Base-by-base conservation (phyloP, 2,888 invertebrate genomes). In the Microctonus hyperodae region DNA sequence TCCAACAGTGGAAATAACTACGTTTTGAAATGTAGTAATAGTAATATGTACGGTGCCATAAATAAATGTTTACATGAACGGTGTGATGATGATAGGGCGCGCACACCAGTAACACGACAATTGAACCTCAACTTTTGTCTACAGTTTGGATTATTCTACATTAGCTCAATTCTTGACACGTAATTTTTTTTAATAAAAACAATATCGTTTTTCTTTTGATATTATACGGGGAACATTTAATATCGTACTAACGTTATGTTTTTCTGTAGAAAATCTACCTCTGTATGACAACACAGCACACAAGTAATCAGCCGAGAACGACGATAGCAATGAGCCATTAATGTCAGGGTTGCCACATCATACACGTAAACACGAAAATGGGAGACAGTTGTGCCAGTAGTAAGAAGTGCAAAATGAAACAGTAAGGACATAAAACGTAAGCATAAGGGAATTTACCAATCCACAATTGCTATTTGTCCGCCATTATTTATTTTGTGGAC, bases 271-370 rank as follows among this genome's bases (percentile, higher is more conserved):
- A 48, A 13, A 23, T 20, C 53, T 37, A 69, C 51, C 28, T 62
- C 60, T 51, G 28, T 63, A 63, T 56, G 61, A 63, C 71, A 67
- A 67, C 67, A 69, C 67, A 68, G 58, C 64, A 51, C 59, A 33
- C 59, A 33, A 51, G 23, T 9, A 37, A 25, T 64, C 53, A 40
- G 62, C 51, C 37, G 56, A 64, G 55, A 67, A 57, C 56, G 66
- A 58, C 23, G 48, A 51, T 57, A 60, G 64, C 66, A 68, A 68
- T 66, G 64, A 64, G 65, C 48, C 68, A 64, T 68, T 71, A 63
- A 59, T 61, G 44, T 63, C 68, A 67, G 69, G 65, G 66, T 56
- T 69, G 66, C 71, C 71, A 71, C 70, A 70, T 68, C 57, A 65
- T 57, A 67, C 58, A 51, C 44, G 22, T 35, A 56, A 56, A 56